Evolutionary conservation across 2,797 vertebrate genomes (phyloP).

Genomic region (Falco biarmicus): DNA sequence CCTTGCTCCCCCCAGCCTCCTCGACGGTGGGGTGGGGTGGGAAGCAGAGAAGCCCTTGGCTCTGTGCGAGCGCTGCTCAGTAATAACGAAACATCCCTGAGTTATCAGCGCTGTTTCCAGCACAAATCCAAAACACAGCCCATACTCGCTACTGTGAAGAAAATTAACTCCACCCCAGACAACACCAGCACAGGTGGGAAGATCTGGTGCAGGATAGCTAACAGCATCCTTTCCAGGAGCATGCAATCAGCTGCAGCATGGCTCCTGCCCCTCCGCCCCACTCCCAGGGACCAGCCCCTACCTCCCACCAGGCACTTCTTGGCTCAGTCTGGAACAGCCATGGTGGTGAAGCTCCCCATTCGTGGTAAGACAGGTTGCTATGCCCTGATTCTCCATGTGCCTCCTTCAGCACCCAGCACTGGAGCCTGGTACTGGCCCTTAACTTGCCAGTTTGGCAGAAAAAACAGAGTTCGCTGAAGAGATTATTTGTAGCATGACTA

Average conservation of each 20-base stretch:
- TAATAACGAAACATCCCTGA: no score
- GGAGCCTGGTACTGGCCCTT: neutral
- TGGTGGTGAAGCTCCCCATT: neutral
- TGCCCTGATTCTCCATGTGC: neutral
- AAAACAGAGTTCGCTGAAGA: neutral
- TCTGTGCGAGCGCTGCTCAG: no score
- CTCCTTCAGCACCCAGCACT: neutral
- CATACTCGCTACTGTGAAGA: no score
- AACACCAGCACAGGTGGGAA: neutral
- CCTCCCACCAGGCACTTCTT: neutral
- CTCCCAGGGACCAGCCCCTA: neutral
- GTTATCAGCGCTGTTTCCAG: no score
- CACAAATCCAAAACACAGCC: no score
- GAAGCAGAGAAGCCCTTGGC: no score
- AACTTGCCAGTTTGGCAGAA: conserved; percentile 3
- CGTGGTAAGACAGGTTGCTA: neutral
- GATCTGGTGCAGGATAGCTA: neutral
- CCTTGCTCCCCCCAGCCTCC: no score
- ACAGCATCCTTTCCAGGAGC: neutral
- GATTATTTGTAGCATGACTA: conserved; percentile 27
- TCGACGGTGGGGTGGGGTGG: no score
- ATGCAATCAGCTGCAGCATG: neutral
- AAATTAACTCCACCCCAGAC: no score
- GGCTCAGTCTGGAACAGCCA: neutral
- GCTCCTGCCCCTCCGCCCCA: neutral